phyloP scores from a whole-genome alignment of 2,888 invertebrate species.

The Sepiola atlantica region DNA sequence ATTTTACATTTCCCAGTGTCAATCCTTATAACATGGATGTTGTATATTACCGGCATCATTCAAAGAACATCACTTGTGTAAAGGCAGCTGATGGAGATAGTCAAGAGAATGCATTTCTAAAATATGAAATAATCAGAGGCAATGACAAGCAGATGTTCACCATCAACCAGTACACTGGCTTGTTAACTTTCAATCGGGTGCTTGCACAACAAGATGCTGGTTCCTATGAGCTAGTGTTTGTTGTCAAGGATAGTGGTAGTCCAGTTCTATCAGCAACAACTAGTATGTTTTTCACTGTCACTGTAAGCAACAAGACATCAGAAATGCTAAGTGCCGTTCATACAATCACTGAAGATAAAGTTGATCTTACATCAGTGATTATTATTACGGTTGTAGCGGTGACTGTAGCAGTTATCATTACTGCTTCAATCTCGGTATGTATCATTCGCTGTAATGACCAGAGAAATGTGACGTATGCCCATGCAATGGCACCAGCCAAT shows the following conservation, averaged over 20 bases:
- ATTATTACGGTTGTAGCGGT: not conserved
- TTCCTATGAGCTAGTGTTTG: not conserved
- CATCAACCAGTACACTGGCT: slow-evolving; percentile 10
- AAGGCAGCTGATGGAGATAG: slow-evolving; percentile 32
- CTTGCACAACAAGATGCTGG: not conserved
- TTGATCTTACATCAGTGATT: slow-evolving; percentile 32
- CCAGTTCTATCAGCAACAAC: slow-evolving; percentile 32
- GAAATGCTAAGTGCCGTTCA: not conserved
- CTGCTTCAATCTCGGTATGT: not conserved
- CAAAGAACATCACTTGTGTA: not conserved
- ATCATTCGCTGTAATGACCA: not conserved
- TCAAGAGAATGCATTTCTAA: slow-evolving; percentile 32
- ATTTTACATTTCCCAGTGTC: slow-evolving; percentile 4
- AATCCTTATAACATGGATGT: slow-evolving; percentile 1
- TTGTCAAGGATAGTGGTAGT: not conserved
- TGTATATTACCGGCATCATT: slow-evolving; percentile 32
- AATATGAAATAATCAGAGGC: slow-evolving; percentile 32
- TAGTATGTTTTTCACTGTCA: not conserved
- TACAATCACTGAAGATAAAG: not conserved
- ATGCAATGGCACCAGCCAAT: not conserved
- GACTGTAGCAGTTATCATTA: not conserved
- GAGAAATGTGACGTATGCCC: not conserved
- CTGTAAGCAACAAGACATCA: slow-evolving; percentile 23
- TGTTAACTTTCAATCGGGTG: not conserved
- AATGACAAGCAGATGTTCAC: slow-evolving; percentile 20